Percentiles rank a stretch among this genome's conserved stretches.
phyloP scores from a whole-genome alignment of 2,888 invertebrate genomes.

The Phyllotreta striolata region DNA sequence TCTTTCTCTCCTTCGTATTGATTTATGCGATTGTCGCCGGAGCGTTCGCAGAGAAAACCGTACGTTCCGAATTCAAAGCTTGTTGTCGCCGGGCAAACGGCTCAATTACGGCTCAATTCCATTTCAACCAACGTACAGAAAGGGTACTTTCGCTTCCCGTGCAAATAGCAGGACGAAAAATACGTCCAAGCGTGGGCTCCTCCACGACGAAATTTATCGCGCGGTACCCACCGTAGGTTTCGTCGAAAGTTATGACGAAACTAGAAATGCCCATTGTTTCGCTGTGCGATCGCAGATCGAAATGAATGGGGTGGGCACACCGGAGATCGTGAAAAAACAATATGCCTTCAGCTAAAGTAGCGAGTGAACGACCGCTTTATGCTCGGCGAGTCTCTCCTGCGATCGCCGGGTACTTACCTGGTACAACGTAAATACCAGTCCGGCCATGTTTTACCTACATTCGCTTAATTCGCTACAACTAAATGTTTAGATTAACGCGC shows the following conservation, averaged over 20 bases:
- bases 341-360: slow-evolving; percentile 31
- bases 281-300: slow-evolving; percentile 12
- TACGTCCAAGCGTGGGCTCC: too few relatives aligned
- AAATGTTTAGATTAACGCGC: too few relatives aligned
- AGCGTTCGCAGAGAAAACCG: slow-evolving; percentile 1
- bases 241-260: slow-evolving; percentile 21
- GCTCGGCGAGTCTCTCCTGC: slow-evolving; percentile 18
- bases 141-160: too few relatives aligned
- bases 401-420: slow-evolving; percentile 33
- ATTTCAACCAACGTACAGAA: too few relatives aligned
- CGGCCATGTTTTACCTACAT: background rate
- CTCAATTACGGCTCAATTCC: too few relatives aligned
- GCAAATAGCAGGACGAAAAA: too few relatives aligned
- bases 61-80: too few relatives aligned
- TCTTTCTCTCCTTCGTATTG: slow-evolving; percentile 36
- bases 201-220: too few relatives aligned
- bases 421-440: slow-evolving; percentile 27
- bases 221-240: too few relatives aligned
- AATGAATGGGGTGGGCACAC: slow-evolving; percentile 28
- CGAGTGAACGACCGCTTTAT: slow-evolving; percentile 33
- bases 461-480: too few relatives aligned
- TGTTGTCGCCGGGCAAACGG: background rate
- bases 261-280: slow-evolving; percentile 21
- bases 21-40: slow-evolving; percentile 24
- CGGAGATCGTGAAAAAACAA: slow-evolving; percentile 31